A percentile compares a stretch with the other conserved stretches of the same genome.
Conservation (phyloP, 2,113 vertebrate genomes). For the Lepisosteus osseus region DNA sequence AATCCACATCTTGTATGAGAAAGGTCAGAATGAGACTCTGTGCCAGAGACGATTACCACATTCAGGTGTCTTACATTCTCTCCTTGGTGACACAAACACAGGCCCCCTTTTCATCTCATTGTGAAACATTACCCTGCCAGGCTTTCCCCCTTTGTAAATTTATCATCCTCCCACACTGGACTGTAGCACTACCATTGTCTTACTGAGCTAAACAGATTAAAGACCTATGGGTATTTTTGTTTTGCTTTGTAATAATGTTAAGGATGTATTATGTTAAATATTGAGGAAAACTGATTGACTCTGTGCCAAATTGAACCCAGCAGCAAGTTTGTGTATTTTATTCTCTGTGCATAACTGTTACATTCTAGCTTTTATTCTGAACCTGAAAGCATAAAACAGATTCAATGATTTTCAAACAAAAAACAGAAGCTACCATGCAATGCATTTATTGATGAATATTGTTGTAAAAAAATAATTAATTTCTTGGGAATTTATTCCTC, state of each 20-base stretch:
- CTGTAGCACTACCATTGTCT: not conserved
- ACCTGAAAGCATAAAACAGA: too few relatives aligned
- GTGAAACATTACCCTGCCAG: constrained; percentile 16
- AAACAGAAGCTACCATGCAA: too few relatives aligned
- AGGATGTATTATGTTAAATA: not conserved
- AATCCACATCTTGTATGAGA: not conserved
- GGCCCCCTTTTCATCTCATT: constrained; percentile 17
- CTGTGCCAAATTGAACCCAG: too few relatives aligned
- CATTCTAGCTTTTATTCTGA: too few relatives aligned
- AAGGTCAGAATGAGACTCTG: constrained; percentile 2
- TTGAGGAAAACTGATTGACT: not conserved
- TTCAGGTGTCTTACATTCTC: constrained; percentile 14
- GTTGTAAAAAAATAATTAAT: too few relatives aligned
- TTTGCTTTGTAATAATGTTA: not conserved
- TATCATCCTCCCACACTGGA: constrained; percentile 11
- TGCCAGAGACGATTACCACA: constrained; percentile 1
- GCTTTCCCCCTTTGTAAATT: constrained; percentile 20
- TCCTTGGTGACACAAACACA: constrained; percentile 8
- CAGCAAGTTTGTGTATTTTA: too few relatives aligned
- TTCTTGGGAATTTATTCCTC: too few relatives aligned
- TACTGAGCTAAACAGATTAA: not conserved
- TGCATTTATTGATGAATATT: too few relatives aligned
- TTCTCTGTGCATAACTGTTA: too few relatives aligned
- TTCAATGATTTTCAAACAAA: too few relatives aligned
- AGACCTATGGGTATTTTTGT: not conserved